Percentiles rank a stretch among this genome's conserved stretches.
Conservation (phyloP, 2,888 invertebrate genomes). For the Diarsia dahlii region DNA sequence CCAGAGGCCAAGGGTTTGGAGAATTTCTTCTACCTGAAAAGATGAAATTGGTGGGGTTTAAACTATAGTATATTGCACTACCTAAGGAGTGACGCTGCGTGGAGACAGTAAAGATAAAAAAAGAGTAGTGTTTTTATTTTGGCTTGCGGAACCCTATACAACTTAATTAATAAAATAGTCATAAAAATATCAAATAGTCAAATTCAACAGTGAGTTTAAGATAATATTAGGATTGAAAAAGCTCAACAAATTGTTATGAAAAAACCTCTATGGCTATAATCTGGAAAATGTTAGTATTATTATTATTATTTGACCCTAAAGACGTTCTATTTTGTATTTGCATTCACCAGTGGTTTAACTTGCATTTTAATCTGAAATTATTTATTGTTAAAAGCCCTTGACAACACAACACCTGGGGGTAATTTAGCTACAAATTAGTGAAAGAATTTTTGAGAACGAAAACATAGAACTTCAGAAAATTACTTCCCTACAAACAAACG, state of each 20-base stretch:
- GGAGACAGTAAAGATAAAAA: not conserved
- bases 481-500: too few relatives aligned
- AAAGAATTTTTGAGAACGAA: too few relatives aligned
- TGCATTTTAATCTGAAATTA: too few relatives aligned
- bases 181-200: not conserved
- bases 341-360: too few relatives aligned
- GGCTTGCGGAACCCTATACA: not conserved
- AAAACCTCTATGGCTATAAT: not conserved
- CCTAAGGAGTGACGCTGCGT: not conserved
- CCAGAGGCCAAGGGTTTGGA: conserved; percentile 93
- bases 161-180: not conserved
- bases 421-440: too few relatives aligned
- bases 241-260: not conserved
- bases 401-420: too few relatives aligned
- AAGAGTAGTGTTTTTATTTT: not conserved
- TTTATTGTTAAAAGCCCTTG: too few relatives aligned
- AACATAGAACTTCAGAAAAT: too few relatives aligned
- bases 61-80: too few relatives aligned
- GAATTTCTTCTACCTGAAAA: conserved; percentile 93
- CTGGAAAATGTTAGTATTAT: too few relatives aligned
- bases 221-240: not conserved
- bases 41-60: not conserved
- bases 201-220: not conserved
- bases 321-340: too few relatives aligned
- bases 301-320: too few relatives aligned